phyloP scores from a whole-genome alignment of 2,888 invertebrate genomes.

The Druceiella hillmani region DNA sequence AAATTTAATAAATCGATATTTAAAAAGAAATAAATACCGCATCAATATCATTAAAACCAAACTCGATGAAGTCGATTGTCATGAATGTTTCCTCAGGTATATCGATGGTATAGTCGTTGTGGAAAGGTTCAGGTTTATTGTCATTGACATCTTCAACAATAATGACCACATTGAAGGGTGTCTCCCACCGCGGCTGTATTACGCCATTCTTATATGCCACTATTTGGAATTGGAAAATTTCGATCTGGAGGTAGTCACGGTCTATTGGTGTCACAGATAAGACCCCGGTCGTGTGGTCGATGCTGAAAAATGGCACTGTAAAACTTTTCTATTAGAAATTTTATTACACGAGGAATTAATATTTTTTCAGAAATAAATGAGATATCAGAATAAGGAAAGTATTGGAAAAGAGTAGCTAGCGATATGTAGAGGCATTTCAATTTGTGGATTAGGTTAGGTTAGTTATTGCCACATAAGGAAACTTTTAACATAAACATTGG shows the following conservation, averaged over 20 bases:
- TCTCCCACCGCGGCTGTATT: slow-evolving; percentile 30
- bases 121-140: slow-evolving; percentile 51
- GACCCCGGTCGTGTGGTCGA: slow-evolving; percentile 33
- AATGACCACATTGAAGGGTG: slow-evolving; percentile 35
- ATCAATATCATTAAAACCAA: slow-evolving; percentile 51
- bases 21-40: slow-evolving; percentile 32
- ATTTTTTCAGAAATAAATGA: too few species aligned
- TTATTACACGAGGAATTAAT: too few species aligned
- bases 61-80: slow-evolving; percentile 42
- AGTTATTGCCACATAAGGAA: too few species aligned
- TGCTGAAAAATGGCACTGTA: slow-evolving; percentile 38
- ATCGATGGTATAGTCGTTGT: slow-evolving; percentile 31
- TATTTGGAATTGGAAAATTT: slow-evolving; percentile 42
- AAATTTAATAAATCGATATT: not conserved
- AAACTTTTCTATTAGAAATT: too few species aligned
- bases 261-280: slow-evolving; percentile 40
- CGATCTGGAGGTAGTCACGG: slow-evolving; percentile 40
- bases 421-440: too few species aligned
- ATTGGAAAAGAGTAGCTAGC: too few species aligned
- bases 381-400: too few species aligned
- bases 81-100: slow-evolving; percentile 52
- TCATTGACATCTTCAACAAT: slow-evolving; percentile 60
- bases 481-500: too few species aligned
- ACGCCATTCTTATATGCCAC: slow-evolving; percentile 42
- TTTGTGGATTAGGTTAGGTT: too few species aligned